Base-by-base conservation (phyloP, 2,888 invertebrate species). In the Aphidoletes aphidimyza region DNA sequence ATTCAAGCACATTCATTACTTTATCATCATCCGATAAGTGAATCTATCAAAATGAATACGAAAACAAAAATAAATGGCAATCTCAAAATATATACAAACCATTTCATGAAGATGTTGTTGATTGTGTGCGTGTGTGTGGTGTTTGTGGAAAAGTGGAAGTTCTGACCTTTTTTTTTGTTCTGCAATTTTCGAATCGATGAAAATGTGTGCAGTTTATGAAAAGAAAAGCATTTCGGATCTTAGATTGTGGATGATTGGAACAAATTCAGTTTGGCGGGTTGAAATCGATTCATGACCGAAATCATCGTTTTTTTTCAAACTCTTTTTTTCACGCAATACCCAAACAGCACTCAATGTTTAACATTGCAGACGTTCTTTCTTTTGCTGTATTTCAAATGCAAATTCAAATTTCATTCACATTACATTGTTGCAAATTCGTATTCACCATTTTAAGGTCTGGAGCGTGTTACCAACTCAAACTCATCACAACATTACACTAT, bases 121-220 rank as follows among this genome's bases (percentile, higher is more conserved):
- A 19, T 17, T 26, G 14, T 22, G 5, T 11, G 22, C 14, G n/a
- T 26, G 2, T 54, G 14, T 26, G n/a, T 47, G 8, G 17, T 47
- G 17, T 19, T 14, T 14, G 47, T 47, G 42, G 8, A 2, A 47
- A 47, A 19, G 19, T 19, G 22, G 22, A 5, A 54, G 22, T 54
- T 14, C 26, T 54, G 54, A 54, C 26, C 26, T 54, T 8, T 54
- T 17, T 54, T 54, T 14, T 54, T 54, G 22, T n/a, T n/a, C n/a
- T n/a, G n/a, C n/a, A n/a, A 54, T 5, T 54, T 54, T 9, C 5
- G 3, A 30, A 22, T 54, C 54, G 54, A 69, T 69, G 30, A n/a
- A n/a, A n/a, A n/a, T n/a, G n/a, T n/a, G 8, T 69, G 30, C 69
- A 69, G 30, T 69, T 69, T 69, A 69, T 69, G 69, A 69, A 69